Evolutionary conservation across 2,113 vertebrate species (phyloP).

Genomic region (Cepphus grylle): DNA sequence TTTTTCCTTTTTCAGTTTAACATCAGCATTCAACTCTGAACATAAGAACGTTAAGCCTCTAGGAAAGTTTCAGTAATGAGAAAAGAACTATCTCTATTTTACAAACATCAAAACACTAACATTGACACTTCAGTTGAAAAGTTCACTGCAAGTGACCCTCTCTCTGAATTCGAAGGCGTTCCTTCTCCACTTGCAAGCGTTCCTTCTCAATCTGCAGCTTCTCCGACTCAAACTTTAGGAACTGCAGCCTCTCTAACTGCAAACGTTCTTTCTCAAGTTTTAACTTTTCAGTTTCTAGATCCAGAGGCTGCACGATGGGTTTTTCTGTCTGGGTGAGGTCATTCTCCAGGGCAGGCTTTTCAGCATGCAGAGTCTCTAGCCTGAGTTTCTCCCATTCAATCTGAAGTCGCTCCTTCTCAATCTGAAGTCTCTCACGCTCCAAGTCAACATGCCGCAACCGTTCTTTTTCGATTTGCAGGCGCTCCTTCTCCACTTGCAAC

Average conservation of each 20-base stretch:
- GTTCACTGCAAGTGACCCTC: constrained; percentile 81
- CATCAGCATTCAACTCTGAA: constrained; percentile 47
- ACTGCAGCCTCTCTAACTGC: constrained; percentile 89
- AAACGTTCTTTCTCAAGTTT: constrained; percentile 91
- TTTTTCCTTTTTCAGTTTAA: constrained; percentile 20
- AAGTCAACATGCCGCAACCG: constrained; percentile 81
- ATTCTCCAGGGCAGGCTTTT: constrained; percentile 73
- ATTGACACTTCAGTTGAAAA: not conserved
- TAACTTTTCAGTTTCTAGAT: constrained; percentile 87
- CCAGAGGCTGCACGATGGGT: constrained; percentile 74
- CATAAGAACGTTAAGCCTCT: not conserved
- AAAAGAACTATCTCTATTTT: constrained; percentile 45
- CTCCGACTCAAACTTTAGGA: constrained; percentile 89
- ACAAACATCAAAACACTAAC: constrained; percentile 26
- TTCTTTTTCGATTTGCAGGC: constrained; percentile 87
- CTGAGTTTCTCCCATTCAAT: constrained; percentile 86
- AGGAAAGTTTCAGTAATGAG: constrained; percentile 22
- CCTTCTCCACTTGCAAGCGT: constrained; percentile 90
- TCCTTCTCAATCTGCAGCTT: constrained; percentile 93
- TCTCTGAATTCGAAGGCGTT: constrained; percentile 89
- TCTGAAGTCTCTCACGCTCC: constrained; percentile 84
- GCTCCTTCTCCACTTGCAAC: constrained; percentile 87
- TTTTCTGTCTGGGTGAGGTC: constrained; percentile 76
- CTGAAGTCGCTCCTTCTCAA: constrained; percentile 88
- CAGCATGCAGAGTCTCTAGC: constrained; percentile 77